Conservation (phyloP, 2,113 vertebrate species). For the Cheirogaleus medius region DNA sequence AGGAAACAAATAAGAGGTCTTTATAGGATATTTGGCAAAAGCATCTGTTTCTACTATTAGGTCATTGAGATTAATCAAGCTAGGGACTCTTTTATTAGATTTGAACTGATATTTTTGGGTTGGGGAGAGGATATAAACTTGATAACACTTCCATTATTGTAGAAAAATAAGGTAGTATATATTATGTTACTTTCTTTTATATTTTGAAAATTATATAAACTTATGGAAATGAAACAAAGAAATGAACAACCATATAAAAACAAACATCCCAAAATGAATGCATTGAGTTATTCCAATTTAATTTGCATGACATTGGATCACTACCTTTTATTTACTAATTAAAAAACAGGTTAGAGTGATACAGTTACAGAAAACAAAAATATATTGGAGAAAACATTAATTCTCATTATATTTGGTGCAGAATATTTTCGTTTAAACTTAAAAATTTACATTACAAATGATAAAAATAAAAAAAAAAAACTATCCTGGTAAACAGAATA, state of each 20-base stretch:
- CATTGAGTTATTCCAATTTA: background rate
- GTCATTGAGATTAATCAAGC: background rate
- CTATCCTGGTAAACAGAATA: background rate
- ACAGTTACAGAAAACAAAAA: background rate
- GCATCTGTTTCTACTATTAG: background rate
- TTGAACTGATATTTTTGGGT: background rate
- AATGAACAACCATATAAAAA: background rate
- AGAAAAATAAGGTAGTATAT: background rate
- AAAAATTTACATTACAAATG: background rate
- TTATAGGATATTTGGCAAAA: background rate
- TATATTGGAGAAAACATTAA: background rate
- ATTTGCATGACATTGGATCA: background rate
- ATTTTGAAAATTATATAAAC: background rate
- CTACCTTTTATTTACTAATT: background rate
- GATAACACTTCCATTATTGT: background rate
- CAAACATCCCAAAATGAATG: background rate
- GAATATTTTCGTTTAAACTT: background rate
- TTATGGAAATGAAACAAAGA: background rate
- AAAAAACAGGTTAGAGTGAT: background rate
- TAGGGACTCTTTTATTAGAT: background rate
- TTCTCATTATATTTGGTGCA: background rate
- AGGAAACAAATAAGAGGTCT: background rate
- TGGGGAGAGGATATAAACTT: background rate
- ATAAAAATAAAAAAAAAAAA: background rate
- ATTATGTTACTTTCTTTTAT: background rate